Evolutionary conservation across 2,888 invertebrate genomes (phyloP).

Genomic region (Monopis laevigella): DNA sequence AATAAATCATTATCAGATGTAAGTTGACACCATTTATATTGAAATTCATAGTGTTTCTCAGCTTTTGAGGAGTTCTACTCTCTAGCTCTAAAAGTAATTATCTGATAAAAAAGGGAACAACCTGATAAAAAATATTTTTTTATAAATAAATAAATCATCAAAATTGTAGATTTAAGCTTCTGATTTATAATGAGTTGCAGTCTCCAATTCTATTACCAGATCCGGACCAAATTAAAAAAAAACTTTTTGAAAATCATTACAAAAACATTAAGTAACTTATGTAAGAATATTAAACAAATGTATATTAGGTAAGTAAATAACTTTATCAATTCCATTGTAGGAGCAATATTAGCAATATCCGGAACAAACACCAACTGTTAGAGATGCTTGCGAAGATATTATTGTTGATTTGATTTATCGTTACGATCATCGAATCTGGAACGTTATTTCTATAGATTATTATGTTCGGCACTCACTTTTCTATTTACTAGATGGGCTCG

Average conservation of each 20-base stretch:
- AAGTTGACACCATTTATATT: too few species aligned
- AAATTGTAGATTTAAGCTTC: too few species aligned
- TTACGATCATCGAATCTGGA: conserved; percentile 39
- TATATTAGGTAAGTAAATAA: too few species aligned
- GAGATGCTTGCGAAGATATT: conserved; percentile 41
- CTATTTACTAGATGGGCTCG: conserved; percentile 17
- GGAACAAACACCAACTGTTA: background rate
- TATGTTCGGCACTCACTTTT: conserved; percentile 23
- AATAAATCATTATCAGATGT: too few species aligned
- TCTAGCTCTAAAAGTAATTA: background rate
- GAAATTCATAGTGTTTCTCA: too few species aligned
- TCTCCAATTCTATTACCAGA: too few species aligned
- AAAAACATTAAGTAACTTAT: too few species aligned
- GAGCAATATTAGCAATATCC: conserved; percentile 1
- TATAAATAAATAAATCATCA: background rate
- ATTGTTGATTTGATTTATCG: conserved; percentile 52
- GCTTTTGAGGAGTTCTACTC: background rate
- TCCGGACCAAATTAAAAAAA: too few species aligned
- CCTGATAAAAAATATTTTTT: background rate
- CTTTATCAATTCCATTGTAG: too few species aligned
- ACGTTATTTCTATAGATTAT: conserved; percentile 35
- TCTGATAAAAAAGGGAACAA: background rate
- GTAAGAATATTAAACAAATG: too few species aligned
- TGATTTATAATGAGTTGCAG: too few species aligned
- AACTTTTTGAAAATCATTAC: too few species aligned